These are phyloP conservation scores for Indicator indicator DNA, from an alignment of 2,113 vertebrate genomes.

Conservation along the genomic window DNA sequence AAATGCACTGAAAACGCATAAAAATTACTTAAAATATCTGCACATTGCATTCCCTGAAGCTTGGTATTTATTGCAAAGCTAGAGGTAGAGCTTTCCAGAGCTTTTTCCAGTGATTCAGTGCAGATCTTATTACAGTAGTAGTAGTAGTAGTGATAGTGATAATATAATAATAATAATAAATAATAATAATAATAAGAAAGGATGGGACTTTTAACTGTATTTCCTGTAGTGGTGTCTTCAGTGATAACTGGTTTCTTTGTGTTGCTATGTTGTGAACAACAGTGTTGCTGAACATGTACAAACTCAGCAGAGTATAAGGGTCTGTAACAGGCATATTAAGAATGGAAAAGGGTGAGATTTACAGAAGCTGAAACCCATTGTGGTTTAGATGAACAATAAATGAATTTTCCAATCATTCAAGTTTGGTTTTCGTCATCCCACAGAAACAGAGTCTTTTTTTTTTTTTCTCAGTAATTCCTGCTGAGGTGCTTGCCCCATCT, in stretches of 20 bases:
- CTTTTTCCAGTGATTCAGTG: not conserved
- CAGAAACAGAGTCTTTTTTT: not conserved
- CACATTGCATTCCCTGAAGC: not conserved
- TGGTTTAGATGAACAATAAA: slow-evolving; percentile 20
- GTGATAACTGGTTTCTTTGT: not conserved
- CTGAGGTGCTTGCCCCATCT: not conserved
- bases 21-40: not conserved
- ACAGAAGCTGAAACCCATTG: not conserved
- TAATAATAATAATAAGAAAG: not conserved
- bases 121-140: not conserved
- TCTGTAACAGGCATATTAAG: not conserved
- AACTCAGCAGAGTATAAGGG: not conserved
- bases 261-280: not conserved
- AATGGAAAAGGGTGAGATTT: not conserved
- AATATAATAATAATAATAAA: not conserved
- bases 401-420: not conserved
- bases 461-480: not conserved
- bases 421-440: not conserved
- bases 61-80: not conserved
- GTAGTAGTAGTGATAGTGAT: too few relatives aligned
- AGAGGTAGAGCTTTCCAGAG: not conserved
- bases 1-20: not conserved
- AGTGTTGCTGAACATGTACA: not conserved
- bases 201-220: not conserved
- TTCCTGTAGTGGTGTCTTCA: not conserved